phyloP scores from a whole-genome alignment of 2,888 invertebrate species.

The Loripinus fragilis region DNA sequence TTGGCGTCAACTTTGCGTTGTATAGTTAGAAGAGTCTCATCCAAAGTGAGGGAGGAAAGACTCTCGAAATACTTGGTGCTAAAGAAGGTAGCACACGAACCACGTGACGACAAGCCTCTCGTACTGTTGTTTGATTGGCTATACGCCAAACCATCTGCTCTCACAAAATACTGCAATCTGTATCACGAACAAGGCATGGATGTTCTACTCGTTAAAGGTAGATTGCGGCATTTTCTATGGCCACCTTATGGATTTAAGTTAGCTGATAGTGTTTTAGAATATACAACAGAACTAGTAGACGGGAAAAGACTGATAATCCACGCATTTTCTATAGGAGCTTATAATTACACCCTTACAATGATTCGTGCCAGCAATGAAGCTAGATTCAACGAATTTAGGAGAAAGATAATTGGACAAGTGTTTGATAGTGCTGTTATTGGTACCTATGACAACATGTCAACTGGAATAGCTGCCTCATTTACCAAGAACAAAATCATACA shows the following conservation, averaged over 20 bases:
- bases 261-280: constrained; percentile 51
- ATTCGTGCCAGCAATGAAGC: constrained; percentile 29
- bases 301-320: constrained; percentile 55
- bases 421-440: constrained; percentile 72
- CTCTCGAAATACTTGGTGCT: not conserved
- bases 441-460: constrained; percentile 64
- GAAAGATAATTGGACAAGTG: constrained; percentile 61
- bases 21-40: no score
- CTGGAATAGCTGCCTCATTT: constrained; percentile 52
- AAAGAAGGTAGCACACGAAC: not conserved
- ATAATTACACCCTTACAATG: constrained; percentile 59
- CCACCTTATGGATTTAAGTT: constrained; percentile 54
- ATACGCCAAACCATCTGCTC: constrained; percentile 53
- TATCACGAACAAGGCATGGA: constrained; percentile 66
- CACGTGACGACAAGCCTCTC: constrained; percentile 35
- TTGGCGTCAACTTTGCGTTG: no score
- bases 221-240: constrained; percentile 63
- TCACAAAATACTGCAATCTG: constrained; percentile 62
- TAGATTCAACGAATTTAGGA: constrained; percentile 44
- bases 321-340: constrained; percentile 70
- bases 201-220: constrained; percentile 61
- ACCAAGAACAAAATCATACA: constrained; percentile 25
- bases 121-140: constrained; percentile 69
- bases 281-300: constrained; percentile 31
- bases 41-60: not conserved